A percentile compares a stretch with the other conserved stretches of the same genome.
phyloP scores from a whole-genome alignment of 2,888 invertebrate genomes.

The Eremobia ochroleuca region DNA sequence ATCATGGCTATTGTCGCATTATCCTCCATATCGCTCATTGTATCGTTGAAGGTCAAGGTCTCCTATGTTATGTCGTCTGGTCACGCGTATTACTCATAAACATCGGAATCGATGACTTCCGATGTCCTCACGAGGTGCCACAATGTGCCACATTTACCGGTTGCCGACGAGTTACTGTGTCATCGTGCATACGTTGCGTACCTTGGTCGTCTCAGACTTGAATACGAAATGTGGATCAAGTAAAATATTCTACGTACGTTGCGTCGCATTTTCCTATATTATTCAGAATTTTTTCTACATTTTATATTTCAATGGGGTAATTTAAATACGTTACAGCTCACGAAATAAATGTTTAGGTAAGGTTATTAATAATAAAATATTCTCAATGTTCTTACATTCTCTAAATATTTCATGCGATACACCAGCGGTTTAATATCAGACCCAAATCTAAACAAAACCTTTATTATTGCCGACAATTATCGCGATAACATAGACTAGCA shows the following conservation, averaged over 20 bases:
- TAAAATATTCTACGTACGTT: slow-evolving; percentile 32
- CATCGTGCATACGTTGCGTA: slow-evolving; percentile 22
- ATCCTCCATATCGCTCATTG: slow-evolving; percentile 40
- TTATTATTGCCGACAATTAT: slow-evolving; percentile 6
- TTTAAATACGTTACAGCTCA: slow-evolving; percentile 3
- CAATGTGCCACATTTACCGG: slow-evolving; percentile 24
- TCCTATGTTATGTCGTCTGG: slow-evolving; percentile 16
- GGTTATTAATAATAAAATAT: background rate
- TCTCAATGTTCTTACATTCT: background rate
- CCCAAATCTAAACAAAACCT: slow-evolving; percentile 15
- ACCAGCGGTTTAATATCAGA: background rate
- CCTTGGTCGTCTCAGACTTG: slow-evolving; percentile 13
- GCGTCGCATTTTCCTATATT: slow-evolving; percentile 12
- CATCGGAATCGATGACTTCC: slow-evolving; percentile 45
- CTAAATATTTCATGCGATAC: background rate
- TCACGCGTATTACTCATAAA: slow-evolving; percentile 57
- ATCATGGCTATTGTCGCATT: slow-evolving; percentile 21
- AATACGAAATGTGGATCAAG: slow-evolving; percentile 39
- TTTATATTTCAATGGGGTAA: background rate
- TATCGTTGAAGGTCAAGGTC: slow-evolving; percentile 48
- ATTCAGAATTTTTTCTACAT: slow-evolving; percentile 8
- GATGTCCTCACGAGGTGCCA: slow-evolving; percentile 35
- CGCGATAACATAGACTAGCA: slow-evolving; percentile 20
- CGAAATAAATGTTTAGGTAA: background rate
- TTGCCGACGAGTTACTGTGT: background rate